These are phyloP conservation scores for Limenitis arthemis DNA, from an alignment of 2,888 invertebrate genomes.

Conservation along the genomic window DNA sequence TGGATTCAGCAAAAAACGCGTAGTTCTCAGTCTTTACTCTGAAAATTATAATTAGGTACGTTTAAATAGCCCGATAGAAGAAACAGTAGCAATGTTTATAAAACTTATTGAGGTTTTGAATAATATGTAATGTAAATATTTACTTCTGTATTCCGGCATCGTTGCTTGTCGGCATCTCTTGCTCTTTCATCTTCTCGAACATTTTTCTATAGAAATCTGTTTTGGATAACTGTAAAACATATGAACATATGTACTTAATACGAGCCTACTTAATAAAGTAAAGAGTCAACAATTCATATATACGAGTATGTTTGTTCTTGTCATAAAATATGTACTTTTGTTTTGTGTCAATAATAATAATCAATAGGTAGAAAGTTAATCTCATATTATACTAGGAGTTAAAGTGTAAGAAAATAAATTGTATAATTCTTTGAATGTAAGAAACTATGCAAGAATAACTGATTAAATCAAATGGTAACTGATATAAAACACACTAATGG, in stretches of 20 bases:
- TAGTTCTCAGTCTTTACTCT: constrained; percentile 63
- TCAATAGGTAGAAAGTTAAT: too few relatives aligned
- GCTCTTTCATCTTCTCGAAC: constrained; percentile 80
- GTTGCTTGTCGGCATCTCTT: constrained; percentile 70
- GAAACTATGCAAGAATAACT: too few relatives aligned
- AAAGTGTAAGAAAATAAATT: too few relatives aligned
- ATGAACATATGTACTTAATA: neutral
- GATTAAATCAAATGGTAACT: too few relatives aligned
- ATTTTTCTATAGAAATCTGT: constrained; percentile 81
- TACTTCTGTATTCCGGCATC: constrained; percentile 74
- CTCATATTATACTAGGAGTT: too few relatives aligned
- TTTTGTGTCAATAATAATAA: too few relatives aligned
- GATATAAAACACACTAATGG: too few relatives aligned
- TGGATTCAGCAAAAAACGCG: constrained; percentile 93
- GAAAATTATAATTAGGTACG: neutral
- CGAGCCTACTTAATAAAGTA: neutral
- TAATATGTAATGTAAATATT: constrained; percentile 1
- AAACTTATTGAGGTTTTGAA: neutral
- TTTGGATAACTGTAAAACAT: constrained; percentile 76
- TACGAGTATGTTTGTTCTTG: neutral
- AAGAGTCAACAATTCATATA: neutral
- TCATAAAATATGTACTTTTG: too few relatives aligned
- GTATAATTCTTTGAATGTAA: too few relatives aligned
- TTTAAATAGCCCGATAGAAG: neutral
- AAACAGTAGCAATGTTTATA: neutral